Percentiles rank a stretch among this genome's conserved stretches.
Evolutionary conservation across 2,797 vertebrate genomes (phyloP).

Genomic region (Yasuhikotakia modesta): DNA sequence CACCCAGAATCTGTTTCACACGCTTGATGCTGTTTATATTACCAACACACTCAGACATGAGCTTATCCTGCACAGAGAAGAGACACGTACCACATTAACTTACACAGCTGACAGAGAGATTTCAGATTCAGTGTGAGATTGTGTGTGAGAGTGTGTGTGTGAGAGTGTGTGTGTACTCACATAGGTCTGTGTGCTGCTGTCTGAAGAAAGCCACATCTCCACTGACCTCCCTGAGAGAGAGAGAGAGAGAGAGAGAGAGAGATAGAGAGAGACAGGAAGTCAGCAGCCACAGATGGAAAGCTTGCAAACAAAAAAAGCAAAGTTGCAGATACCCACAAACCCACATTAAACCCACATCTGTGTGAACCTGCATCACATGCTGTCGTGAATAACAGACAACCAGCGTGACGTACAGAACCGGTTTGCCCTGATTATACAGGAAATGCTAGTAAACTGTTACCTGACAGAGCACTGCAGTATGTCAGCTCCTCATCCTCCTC

Average conservation of each 20-base stretch:
- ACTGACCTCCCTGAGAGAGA: conserved; percentile 65
- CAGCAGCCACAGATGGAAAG: neutral
- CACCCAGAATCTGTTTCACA: conserved; percentile 67
- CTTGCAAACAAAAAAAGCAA: neutral
- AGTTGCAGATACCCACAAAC: neutral
- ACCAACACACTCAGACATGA: conserved; percentile 78
- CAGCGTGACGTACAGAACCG: no score
- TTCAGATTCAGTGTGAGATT: no score
- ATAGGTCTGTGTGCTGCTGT: conserved; percentile 74
- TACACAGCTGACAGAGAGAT: no score
- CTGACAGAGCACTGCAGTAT: conserved; percentile 55
- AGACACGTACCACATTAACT: no score
- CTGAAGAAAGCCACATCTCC: conserved; percentile 83
- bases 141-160: no score
- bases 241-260: conserved; percentile 21
- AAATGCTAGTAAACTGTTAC: conserved; percentile 35
- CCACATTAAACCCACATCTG: neutral
- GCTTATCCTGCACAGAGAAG: conserved; percentile 73
- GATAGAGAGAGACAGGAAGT: neutral
- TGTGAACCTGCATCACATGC: conserved; percentile 4
- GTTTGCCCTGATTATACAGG: no score
- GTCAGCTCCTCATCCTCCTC: conserved; percentile 87
- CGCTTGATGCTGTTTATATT: conserved; percentile 74
- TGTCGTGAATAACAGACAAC: no score
- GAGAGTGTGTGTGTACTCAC: conserved; percentile 84